Base-by-base conservation (phyloP, 1,140 invertebrate genomes). In the Chelonus insularis region DNA sequence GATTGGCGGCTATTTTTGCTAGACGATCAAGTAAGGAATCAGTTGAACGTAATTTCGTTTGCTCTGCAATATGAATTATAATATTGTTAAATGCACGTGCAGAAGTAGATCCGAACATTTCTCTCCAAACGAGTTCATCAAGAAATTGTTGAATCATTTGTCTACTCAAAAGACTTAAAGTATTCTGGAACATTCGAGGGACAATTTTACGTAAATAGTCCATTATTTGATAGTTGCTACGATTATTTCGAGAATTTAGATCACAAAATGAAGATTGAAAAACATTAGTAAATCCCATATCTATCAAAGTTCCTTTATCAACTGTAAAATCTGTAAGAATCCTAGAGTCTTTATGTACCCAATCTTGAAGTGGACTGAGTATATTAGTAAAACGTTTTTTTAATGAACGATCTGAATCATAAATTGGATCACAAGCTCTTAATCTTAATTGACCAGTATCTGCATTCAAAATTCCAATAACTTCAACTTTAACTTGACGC, bases 161-260 rank as follows among this genome's bases (percentile, higher is more conserved):
- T 48, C 91, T 82, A 4, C 90, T 93, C 0, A 95, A 79, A 54
- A 94, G 77, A 14, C 91, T 92, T 5, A 95, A 74, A 0, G 92
- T 93, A 74, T 93, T 94, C 82, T 94, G 89, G 77, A 94, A 95
- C 91, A 94, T 94, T 73, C 91, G 84, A 0, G 93, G 92, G 3
- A 95, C 91, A 60, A 94, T 91, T 62, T 89, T 86, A 37, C 91
- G 81, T 34, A 95, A 75, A 74, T 94, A 95, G 55, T 94, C 90
- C 93, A 95, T 95, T 4, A 95, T 89, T 32, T 88, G 87, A 3
- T 86, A 86, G 72, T 92, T 92, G 57, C 85, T 88, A 55, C 85
- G 83, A 43, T 84, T 78, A 14, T 83, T 84, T 29, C 82, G 76
- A 4, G 83, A 80, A 62, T 87, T 87, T 7, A 84, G 85, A 18